Evolutionary conservation across 1,140 invertebrate species (phyloP).

Genomic region (Achroia grisella): DNA sequence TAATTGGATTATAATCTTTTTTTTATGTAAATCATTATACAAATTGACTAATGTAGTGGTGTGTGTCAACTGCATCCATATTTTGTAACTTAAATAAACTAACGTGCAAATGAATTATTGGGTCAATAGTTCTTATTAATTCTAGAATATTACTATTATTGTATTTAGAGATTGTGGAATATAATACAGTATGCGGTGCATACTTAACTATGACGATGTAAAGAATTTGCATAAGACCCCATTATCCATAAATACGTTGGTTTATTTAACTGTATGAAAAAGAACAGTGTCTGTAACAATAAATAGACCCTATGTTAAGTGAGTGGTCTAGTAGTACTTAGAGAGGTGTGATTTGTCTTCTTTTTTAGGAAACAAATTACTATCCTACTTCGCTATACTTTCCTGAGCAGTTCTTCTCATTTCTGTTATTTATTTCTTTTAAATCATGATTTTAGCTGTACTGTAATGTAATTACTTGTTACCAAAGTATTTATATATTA

Average conservation of each 20-base stretch:
- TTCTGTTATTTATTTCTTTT: constrained; percentile 17
- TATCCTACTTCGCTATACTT: constrained; percentile 20
- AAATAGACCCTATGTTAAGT: neutral
- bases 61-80: constrained; percentile 24
- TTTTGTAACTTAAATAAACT: neutral
- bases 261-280: too few species aligned
- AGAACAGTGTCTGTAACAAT: too few species aligned
- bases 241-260: too few species aligned
- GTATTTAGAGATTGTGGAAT: neutral
- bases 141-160: constrained; percentile 1
- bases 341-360: constrained; percentile 10
- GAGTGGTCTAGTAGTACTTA: constrained; percentile 2
- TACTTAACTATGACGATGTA: constrained; percentile 7
- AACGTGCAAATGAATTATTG: constrained; percentile 6
- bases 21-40: constrained; percentile 5
- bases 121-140: constrained; percentile 20
- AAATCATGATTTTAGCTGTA: constrained; percentile 31
- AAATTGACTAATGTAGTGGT: constrained; percentile 34
- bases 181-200: constrained; percentile 33
- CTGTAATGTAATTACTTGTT: constrained; percentile 51
- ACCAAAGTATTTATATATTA: constrained; percentile 47
- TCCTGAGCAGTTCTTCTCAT: constrained; percentile 11
- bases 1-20: neutral
- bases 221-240: too few species aligned
- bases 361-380: constrained; percentile 4